These are phyloP conservation scores for Tenualosa thibaudeaui DNA, from an alignment of 2,797 vertebrate genomes.

Conservation along the genomic window DNA sequence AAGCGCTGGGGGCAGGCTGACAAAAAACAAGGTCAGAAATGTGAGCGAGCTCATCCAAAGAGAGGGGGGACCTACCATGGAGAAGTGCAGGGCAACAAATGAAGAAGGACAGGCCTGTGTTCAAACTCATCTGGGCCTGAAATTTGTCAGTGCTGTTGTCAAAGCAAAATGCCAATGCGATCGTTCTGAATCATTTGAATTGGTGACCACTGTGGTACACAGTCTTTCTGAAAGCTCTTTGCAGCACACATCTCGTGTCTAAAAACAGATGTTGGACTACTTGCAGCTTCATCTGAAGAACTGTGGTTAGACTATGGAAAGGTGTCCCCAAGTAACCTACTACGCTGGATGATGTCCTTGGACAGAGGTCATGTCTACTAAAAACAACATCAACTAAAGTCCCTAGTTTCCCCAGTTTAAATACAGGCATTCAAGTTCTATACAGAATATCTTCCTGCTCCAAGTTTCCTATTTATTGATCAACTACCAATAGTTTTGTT, in stretches of 20 bases:
- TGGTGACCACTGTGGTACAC: neutral
- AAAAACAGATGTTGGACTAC: neutral
- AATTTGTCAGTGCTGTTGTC: neutral
- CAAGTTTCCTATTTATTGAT: neutral
- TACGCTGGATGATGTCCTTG: neutral
- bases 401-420: neutral
- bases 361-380: neutral
- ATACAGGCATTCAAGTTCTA: neutral
- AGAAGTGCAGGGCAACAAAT: neutral
- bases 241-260: neutral
- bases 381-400: neutral
- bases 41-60: constrained; percentile 3
- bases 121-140: neutral
- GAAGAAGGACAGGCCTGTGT: neutral
- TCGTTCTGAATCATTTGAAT: neutral
- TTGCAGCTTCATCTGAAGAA: neutral
- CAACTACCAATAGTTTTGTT: neutral
- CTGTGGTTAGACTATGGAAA: neutral
- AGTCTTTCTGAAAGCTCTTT: neutral
- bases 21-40: constrained; percentile 19
- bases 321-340: neutral
- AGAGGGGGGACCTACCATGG: neutral
- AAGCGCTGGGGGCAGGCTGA: constrained; percentile 16
- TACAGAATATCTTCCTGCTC: neutral
- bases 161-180: neutral